Evolutionary conservation across 2,113 vertebrate genomes (phyloP).

Genomic region (Pachycephala philippinensis): DNA sequence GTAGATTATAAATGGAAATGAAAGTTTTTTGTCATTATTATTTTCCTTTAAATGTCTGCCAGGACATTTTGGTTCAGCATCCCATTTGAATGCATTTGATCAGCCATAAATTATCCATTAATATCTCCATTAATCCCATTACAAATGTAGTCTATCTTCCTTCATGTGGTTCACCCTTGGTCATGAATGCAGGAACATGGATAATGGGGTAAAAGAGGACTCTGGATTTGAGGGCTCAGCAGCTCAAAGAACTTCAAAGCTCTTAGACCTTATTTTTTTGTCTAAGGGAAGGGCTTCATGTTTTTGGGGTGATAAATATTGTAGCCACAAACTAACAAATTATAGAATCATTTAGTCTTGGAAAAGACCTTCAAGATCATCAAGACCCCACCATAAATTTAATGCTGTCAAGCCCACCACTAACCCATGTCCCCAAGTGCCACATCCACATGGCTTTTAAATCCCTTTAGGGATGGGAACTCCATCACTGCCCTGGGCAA

Average conservation of each 20-base stretch:
- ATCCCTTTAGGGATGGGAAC: too few relatives aligned
- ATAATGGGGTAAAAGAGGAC: background rate
- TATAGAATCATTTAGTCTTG: background rate
- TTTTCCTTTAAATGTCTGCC: slow-evolving; percentile 26
- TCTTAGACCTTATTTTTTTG: background rate
- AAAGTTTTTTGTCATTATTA: slow-evolving; percentile 34
- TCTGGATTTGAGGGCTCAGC: background rate
- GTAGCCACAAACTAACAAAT: background rate
- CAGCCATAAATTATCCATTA: slow-evolving; percentile 1
- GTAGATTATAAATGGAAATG: slow-evolving; percentile 54
- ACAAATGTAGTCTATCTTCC: slow-evolving; percentile 6
- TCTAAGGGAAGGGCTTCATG: fast-evolving
- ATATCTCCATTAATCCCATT: slow-evolving; percentile 17
- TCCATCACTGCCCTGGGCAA: background rate
- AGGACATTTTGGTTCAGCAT: background rate
- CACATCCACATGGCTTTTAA: fast-evolving
- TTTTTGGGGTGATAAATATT: background rate
- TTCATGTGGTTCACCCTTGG: background rate
- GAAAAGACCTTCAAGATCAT: background rate
- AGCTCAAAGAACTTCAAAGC: background rate
- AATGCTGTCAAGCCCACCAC: background rate
- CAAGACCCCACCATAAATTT: too few relatives aligned
- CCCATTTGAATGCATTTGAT: background rate
- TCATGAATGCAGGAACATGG: background rate
- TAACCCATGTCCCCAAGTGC: fast-evolving